Conservation (phyloP, 2,113 vertebrate species). For the Physeter macrocephalus region DNA sequence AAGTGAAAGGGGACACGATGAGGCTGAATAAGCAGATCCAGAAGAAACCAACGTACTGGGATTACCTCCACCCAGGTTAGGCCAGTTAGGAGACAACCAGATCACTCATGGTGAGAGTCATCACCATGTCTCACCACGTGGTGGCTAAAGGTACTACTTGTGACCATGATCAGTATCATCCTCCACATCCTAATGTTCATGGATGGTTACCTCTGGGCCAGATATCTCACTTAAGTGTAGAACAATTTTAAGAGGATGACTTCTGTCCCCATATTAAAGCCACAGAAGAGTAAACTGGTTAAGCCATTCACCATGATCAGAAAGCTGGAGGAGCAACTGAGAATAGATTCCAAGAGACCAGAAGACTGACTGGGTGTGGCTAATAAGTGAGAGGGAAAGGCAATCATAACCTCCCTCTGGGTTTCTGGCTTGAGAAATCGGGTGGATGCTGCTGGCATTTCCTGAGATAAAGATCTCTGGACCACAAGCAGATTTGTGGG, state of each 20-base stretch:
- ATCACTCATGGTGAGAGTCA: neutral
- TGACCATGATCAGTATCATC: neutral
- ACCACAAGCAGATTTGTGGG: neutral
- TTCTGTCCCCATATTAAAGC: neutral
- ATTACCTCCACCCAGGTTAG: neutral
- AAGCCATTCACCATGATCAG: neutral
- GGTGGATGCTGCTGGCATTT: neutral
- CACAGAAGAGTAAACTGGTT: neutral
- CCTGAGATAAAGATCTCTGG: neutral
- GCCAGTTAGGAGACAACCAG: neutral
- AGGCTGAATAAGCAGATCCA: neutral
- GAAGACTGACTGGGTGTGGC: neutral
- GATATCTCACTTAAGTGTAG: neutral
- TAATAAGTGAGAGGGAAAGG: neutral
- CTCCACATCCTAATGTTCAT: neutral
- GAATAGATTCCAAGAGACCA: neutral
- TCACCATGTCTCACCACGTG: neutral
- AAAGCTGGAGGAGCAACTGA: neutral
- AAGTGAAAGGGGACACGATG: neutral
- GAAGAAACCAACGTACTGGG: neutral
- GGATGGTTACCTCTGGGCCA: neutral
- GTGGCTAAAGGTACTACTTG: neutral
- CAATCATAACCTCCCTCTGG: neutral
- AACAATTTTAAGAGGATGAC: conserved; percentile 13
- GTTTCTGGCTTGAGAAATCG: neutral